Base-by-base conservation (phyloP, 2,888 invertebrate genomes). In the Amiota minor region DNA sequence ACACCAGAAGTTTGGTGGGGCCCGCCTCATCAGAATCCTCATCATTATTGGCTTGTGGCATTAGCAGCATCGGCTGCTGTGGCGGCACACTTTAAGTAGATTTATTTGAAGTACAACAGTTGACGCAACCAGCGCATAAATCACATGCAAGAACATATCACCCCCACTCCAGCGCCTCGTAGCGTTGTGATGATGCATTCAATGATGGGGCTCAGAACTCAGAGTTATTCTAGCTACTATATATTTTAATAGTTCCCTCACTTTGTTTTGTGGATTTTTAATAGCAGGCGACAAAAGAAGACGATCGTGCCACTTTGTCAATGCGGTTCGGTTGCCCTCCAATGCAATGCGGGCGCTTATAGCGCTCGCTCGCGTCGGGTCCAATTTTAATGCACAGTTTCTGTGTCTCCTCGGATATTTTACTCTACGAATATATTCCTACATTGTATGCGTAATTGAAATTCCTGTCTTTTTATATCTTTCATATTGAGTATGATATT, bases 381-480 rank as follows among this genome's bases (percentile, higher is more conserved):
- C 59, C 59, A 65, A 71, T n/a, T 18, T 46, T 61, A 71, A 62
- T 74, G 72, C 71, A 35, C 69, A 20, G 53, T 12, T 16, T 46
- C 77, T 55, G 69, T 77, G 62, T 53, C 46, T 2, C 61, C 35
- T 14, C 46, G 1, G 35, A 75, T 79, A 80, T 72, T 75, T 69
- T 53, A 53, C 53, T 53, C 53, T n/a, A 47, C 47, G 20, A 9
- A 10, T 50, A 20, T 20, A 20, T 50, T 53, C 71, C 71, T 71
- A 85, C 86, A 78, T 81, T 82, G 86, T 83, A 83, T 77, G 85
- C 84, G 82, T 80, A 72, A 81, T 83, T 86, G 83, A 77, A 81
- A 86, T 83, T 81, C 86, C 77, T 75, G 75, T 74, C 75, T 35
- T 35, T 35, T 35, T 35, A 35, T 35, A 35, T 35, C 35, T 35